These are phyloP conservation scores for Lycia hirtaria DNA, from an alignment of 2,888 invertebrate species.

Conservation along the genomic window DNA sequence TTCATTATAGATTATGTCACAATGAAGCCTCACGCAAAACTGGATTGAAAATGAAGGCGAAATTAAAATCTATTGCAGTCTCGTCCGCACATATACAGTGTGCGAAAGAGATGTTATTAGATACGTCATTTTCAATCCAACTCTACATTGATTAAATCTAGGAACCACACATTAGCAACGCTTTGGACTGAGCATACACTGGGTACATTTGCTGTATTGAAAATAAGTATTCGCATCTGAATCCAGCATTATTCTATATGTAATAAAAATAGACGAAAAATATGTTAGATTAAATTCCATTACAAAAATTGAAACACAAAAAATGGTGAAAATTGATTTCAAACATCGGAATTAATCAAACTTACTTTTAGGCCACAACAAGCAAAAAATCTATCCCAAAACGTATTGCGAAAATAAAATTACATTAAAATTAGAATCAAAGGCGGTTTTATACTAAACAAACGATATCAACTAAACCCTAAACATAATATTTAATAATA, in stretches of 20 bases:
- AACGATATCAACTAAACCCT: constrained; percentile 36
- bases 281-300: constrained; percentile 8
- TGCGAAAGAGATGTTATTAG: neutral
- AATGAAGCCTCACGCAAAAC: no score
- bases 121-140: neutral
- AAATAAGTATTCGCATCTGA: constrained; percentile 27
- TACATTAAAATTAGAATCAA: constrained; percentile 32
- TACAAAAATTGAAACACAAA: neutral
- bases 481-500: constrained; percentile 14
- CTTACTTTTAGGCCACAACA: constrained; percentile 40
- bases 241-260: constrained; percentile 12
- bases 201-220: constrained; percentile 46
- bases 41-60: neutral
- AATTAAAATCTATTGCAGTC: neutral
- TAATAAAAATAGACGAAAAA: constrained; percentile 9
- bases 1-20: no score
- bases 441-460: constrained; percentile 46
- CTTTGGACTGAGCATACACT: constrained; percentile 51
- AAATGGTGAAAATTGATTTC: constrained; percentile 3
- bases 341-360: constrained; percentile 8
- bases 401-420: constrained; percentile 25
- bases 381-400: constrained; percentile 29
- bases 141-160: constrained; percentile 20
- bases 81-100: neutral
- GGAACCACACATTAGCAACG: constrained; percentile 45